These are phyloP conservation scores for Drosophila koepferae DNA, from an alignment of 2,888 invertebrate genomes.

Conservation along the genomic window DNA sequence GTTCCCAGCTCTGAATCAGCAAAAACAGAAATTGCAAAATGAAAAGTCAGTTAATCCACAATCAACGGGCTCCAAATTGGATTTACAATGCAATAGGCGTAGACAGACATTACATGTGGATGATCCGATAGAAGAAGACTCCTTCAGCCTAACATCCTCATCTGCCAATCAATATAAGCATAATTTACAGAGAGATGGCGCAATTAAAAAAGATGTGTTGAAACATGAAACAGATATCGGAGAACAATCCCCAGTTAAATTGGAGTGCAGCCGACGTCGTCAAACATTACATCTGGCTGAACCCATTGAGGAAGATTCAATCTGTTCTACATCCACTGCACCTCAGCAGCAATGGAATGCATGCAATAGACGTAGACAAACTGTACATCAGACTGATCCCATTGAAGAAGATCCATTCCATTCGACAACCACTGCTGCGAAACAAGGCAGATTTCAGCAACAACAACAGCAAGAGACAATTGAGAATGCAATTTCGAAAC, in stretches of 20 bases:
- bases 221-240: not conserved
- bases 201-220: not conserved
- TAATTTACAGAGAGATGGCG: not conserved
- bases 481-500: not conserved
- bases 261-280: not conserved
- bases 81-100: not conserved
- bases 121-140: slow-evolving; percentile 34
- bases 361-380: not conserved
- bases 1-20: not conserved
- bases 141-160: slow-evolving; percentile 1
- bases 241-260: not conserved
- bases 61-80: not conserved
- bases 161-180: not conserved
- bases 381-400: not conserved
- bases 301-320: slow-evolving; percentile 16
- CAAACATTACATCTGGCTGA: slow-evolving; percentile 19
- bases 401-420: slow-evolving; percentile 11
- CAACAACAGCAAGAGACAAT: not conserved
- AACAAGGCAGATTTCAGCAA: not conserved
- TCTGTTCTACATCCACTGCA: not conserved
- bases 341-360: not conserved
- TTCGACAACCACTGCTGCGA: not conserved
- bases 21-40: slow-evolving; percentile 10
- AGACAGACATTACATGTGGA: slow-evolving; percentile 8
- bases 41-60: slow-evolving; percentile 1